A percentile compares a stretch with the other conserved stretches of the same genome.
These are phyloP conservation scores for Archaeoteleia sp. DNA, from an alignment of 2,888 invertebrate species.

Conservation along the genomic window DNA sequence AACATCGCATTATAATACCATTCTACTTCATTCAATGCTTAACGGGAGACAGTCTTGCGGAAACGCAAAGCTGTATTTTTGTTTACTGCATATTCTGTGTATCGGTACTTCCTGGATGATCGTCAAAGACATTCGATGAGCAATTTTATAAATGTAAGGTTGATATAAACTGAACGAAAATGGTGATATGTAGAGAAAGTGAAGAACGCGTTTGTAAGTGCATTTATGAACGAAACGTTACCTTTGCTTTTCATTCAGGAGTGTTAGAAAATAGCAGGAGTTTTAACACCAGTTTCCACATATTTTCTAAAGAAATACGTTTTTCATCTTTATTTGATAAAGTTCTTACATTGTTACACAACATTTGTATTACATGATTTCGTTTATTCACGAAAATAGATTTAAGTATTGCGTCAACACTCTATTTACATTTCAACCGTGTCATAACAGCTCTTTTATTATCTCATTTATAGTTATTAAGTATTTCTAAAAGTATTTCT, in stretches of 20 bases:
- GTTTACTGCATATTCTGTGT: constrained; percentile 16
- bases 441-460: constrained; percentile 53
- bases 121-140: constrained; percentile 47
- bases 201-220: constrained; percentile 52
- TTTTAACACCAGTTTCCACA: constrained; percentile 48
- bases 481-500: constrained; percentile 35
- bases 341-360: constrained; percentile 43
- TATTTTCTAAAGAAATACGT: constrained; percentile 46
- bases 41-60: constrained; percentile 16
- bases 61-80: constrained; percentile 2
- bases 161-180: constrained; percentile 53
- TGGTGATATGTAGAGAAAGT: constrained; percentile 53
- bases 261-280: constrained; percentile 48
- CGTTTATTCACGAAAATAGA: constrained; percentile 51
- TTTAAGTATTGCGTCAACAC: constrained; percentile 50
- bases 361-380: constrained; percentile 40
- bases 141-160: constrained; percentile 41
- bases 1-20: constrained; percentile 19
- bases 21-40: constrained; percentile 20
- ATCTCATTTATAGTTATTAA: constrained; percentile 40
- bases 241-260: constrained; percentile 49
- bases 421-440: constrained; percentile 56
- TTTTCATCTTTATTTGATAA: constrained; percentile 49
- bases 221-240: constrained; percentile 49
- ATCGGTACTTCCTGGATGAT: constrained; percentile 39